Conservation (phyloP, 2,888 invertebrate species). For the Troides aeacus region DNA sequence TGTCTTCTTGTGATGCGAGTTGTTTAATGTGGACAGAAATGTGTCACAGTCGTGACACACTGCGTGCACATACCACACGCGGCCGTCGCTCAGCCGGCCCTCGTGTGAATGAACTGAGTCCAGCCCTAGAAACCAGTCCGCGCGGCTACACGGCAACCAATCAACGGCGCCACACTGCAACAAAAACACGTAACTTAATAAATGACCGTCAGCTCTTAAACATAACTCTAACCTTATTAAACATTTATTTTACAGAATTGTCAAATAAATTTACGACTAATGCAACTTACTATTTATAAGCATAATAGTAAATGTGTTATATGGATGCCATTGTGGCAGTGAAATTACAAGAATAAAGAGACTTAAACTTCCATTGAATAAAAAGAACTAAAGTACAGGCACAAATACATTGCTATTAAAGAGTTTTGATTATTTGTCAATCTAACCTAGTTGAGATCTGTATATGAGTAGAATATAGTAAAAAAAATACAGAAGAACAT, state of each 20-base stretch:
- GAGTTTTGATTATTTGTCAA: too few relatives aligned
- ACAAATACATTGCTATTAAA: too few relatives aligned
- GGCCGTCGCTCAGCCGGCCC: constrained; percentile 42
- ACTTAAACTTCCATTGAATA: too few relatives aligned
- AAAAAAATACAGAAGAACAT: neutral
- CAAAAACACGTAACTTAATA: constrained; percentile 37
- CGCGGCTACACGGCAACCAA: constrained; percentile 32
- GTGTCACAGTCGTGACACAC: constrained; percentile 50
- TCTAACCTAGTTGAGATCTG: too few relatives aligned
- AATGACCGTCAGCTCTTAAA: neutral
- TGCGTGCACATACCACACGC: constrained; percentile 55
- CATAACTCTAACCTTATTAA: neutral
- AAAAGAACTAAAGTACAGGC: too few relatives aligned
- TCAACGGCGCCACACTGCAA: constrained; percentile 42
- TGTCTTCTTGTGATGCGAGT: constrained; percentile 47
- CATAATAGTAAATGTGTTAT: neutral
- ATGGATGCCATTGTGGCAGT: neutral
- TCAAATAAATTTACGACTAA: neutral
- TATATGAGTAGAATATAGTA: too few relatives aligned
- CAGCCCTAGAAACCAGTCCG: constrained; percentile 29
- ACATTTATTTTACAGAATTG: neutral
- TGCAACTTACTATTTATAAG: neutral
- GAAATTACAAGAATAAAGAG: too few relatives aligned
- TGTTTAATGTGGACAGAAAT: constrained; percentile 46
- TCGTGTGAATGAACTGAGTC: constrained; percentile 46